These are phyloP conservation scores for Borostomias antarcticus DNA, from an alignment of 2,797 vertebrate genomes.

Conservation along the genomic window DNA sequence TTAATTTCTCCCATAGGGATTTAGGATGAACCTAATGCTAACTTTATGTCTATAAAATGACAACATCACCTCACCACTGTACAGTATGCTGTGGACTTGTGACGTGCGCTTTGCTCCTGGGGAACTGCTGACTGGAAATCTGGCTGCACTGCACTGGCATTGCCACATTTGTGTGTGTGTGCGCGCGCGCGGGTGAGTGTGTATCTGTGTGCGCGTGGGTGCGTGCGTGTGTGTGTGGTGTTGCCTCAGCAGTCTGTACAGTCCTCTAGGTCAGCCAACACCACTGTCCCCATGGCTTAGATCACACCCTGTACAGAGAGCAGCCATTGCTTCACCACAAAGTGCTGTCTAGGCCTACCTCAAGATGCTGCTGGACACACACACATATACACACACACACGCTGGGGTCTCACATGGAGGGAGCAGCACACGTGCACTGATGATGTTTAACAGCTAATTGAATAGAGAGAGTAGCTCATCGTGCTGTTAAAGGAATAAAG, in stretches of 20 bases:
- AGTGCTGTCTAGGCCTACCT: background rate
- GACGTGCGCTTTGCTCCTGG: too few relatives aligned
- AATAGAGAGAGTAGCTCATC: too few relatives aligned
- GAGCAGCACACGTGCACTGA: background rate
- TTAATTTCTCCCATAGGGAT: too few relatives aligned
- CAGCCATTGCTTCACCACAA: background rate
- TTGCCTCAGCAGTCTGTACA: background rate
- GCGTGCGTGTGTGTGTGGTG: background rate
- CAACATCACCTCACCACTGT: too few relatives aligned
- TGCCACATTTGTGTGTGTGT: slow-evolving; percentile 1
- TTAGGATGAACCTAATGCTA: too few relatives aligned
- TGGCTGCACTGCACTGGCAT: too few relatives aligned
- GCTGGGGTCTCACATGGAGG: background rate
- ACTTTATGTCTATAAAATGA: too few relatives aligned
- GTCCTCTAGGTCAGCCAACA: background rate
- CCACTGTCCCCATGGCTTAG: background rate
- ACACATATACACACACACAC: background rate
- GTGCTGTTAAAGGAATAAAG: background rate
- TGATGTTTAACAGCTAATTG: background rate
- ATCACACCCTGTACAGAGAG: too few relatives aligned
- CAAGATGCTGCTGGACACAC: background rate
- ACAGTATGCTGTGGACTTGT: too few relatives aligned
- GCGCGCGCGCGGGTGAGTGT: too few relatives aligned
- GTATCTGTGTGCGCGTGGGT: background rate
- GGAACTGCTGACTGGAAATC: too few relatives aligned